Evolutionary conservation across 2,888 invertebrate genomes (phyloP), one percentile per base, ranked within the genome.

Genomic region (Hypercompe scribonia): DNA sequence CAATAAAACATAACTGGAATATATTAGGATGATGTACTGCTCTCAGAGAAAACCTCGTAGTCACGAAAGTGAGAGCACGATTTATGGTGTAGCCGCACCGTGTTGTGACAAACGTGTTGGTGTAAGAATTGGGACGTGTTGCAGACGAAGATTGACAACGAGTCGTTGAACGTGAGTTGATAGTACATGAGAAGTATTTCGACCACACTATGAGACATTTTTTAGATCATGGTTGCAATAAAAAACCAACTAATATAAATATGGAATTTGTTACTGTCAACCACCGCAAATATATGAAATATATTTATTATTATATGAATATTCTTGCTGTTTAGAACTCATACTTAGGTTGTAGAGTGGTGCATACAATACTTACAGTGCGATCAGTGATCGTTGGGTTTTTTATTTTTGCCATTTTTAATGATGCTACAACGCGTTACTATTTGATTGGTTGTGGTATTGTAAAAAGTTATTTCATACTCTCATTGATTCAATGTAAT

Each of bases 1-100:
- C 80, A 82, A 86, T 89, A 87, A 88, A 88, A 85, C 86, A 85
- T 81, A 88, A 88, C 87, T 79, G 86, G 88, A 88, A 86, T 87
- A 85, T 81, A 83, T 86, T 85, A 86, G 84, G 77, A 86, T 89
- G 88, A 89, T 86, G 86, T 82, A 87, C 85, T 80, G 84, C 83
- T 85, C 81, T 76, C 81, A 85, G 86, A 86, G 87, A 86, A 82
- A 79, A 78, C 81, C 84, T 81, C 85, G 83, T 82, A 84, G 87
- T 88, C 91, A 89, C 90, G 90, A 90, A 84, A 88, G 85, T 86
- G 84, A 87, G 86, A 86, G 77, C 82, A 79, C 85, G 83, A 83
- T 78, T 84, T 79, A 82, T 82, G 68, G 50, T 70, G 33, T 64
- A 69, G 58, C 66, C 69, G 65, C 65, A 58, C 63, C n/a, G 58